Evolutionary conservation across 1,140 invertebrate genomes (phyloP).

Genomic region (Drosophila seguyi): DNA sequence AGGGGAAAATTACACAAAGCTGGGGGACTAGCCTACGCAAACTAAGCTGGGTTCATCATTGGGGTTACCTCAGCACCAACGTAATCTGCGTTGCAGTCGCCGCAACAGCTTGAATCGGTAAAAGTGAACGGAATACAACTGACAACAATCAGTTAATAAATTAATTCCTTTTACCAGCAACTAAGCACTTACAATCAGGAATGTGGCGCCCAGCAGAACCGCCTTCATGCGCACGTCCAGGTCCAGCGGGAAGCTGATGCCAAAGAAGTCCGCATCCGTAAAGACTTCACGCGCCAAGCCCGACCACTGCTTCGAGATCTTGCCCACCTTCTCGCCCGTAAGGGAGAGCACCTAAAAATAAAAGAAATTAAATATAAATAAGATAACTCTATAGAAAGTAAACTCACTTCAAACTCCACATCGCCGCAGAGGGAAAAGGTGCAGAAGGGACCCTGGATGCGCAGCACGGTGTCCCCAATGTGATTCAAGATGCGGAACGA

Average conservation of each 20-base stretch:
- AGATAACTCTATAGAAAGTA: neutral
- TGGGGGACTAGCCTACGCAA: slow-evolving; percentile 25
- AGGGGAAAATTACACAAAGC: neutral
- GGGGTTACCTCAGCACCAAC: slow-evolving; percentile 52
- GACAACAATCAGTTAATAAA: slow-evolving; percentile 13
- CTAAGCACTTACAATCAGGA: slow-evolving; percentile 89
- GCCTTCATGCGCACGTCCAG: slow-evolving; percentile 94
- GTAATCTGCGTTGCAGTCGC: slow-evolving; percentile 46
- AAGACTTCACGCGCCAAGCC: slow-evolving; percentile 90
- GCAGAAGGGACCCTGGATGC: slow-evolving; percentile 94
- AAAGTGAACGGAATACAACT: slow-evolving; percentile 52
- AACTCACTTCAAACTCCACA: slow-evolving; percentile 89
- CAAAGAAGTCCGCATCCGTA: slow-evolving; percentile 92
- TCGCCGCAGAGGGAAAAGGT: slow-evolving; percentile 93
- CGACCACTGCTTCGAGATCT: slow-evolving; percentile 92
- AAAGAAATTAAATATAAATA: neutral
- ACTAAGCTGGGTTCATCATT: slow-evolving; percentile 19
- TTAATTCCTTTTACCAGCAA: neutral
- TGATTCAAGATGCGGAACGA: slow-evolving; percentile 92
- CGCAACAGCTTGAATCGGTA: slow-evolving; percentile 49
- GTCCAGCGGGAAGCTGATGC: slow-evolving; percentile 92
- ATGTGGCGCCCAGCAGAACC: slow-evolving; percentile 90
- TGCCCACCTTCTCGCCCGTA: slow-evolving; percentile 89
- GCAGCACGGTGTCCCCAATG: slow-evolving; percentile 90
- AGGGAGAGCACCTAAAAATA: slow-evolving; percentile 87